Base-by-base conservation (phyloP, 2,888 invertebrate genomes). In the Drosophila subquinaria region DNA sequence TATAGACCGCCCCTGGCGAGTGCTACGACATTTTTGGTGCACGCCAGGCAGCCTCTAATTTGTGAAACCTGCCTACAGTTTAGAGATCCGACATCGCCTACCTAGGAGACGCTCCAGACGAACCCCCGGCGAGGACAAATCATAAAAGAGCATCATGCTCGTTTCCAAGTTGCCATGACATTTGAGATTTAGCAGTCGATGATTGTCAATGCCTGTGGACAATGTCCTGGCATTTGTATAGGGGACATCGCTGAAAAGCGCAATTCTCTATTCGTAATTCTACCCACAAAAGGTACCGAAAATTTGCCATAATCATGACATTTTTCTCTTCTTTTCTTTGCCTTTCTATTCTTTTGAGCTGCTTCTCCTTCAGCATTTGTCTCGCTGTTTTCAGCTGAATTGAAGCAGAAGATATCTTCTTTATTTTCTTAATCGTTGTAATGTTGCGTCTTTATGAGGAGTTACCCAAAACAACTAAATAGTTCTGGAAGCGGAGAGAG, bases 241-340 rank as follows among this genome's bases (percentile, higher is more conserved):
- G 33, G 45, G 35, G 23, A 33, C 61, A 43, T 27, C 43, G 17
- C 42, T 82, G 76, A 77, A 88, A 90, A 90, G 88, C 84, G 91
- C 89, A 88, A 84, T 78, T 76, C 77, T 38, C 77, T 38, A 50
- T 48, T 36, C 48, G 30, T 76, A 82, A 73, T 30, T 27, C 60
- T 73, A 68, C 74, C 90, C 88, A 90, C 90, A 89, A 90, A 82
- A 74, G 73, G 69, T 60, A 64, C 73, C 81, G 75, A 90, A 90
- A 85, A 91, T 89, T 87, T 89, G 90, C 90, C 90, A 84, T 91
- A 90, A 89, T 91, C 88, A 91, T 76, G 85, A 75, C 70, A 67
- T 81, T 81, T 76, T 84, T 72, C 52, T 67, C 51, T 40, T 52
- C 61, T 20, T 62, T 55, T 43, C 35, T 50, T 13, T 35, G 52